phyloP scores from a whole-genome alignment of 2,888 invertebrate genomes.

The Matsumyia berberina region DNA sequence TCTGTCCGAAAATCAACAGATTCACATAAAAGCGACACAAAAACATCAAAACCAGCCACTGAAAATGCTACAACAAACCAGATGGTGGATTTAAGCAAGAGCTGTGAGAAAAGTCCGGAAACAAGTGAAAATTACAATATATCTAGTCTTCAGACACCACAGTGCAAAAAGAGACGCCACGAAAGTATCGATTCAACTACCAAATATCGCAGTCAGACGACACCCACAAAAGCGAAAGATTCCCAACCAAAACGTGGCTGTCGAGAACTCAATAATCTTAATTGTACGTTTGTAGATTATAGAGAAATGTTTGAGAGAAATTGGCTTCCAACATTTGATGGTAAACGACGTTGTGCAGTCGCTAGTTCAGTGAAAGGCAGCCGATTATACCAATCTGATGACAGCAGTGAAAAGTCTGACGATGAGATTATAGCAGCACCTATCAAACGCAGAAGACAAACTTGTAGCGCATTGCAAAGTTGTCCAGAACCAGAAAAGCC shows the following conservation, averaged over 20 bases:
- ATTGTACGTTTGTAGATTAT: constrained; percentile 56
- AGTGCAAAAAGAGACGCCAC: neutral
- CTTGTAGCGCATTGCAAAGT: constrained; percentile 37
- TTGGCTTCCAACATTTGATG: constrained; percentile 27
- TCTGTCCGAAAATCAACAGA: constrained; percentile 12
- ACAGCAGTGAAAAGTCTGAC: neutral
- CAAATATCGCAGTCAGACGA: neutral
- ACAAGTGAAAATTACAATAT: neutral
- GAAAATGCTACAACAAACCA: neutral
- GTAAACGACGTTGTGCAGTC: constrained; percentile 37
- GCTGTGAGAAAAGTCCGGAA: neutral
- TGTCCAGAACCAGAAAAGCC: neutral
- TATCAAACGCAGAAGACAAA: constrained; percentile 41
- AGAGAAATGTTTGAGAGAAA: constrained; percentile 53
- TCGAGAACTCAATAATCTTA: constrained; percentile 62
- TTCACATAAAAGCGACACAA: constrained; percentile 1
- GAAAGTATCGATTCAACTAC: neutral
- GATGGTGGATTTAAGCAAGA: neutral
- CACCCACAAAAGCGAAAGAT: neutral
- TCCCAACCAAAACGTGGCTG: constrained; percentile 4
- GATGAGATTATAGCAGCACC: constrained; percentile 14
- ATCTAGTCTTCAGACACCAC: neutral
- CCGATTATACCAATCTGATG: neutral
- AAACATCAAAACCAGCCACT: neutral
- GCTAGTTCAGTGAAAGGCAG: neutral